These are phyloP conservation scores for Pomatostomus ruficeps DNA, from an alignment of 2,113 vertebrate genomes.

Conservation along the genomic window DNA sequence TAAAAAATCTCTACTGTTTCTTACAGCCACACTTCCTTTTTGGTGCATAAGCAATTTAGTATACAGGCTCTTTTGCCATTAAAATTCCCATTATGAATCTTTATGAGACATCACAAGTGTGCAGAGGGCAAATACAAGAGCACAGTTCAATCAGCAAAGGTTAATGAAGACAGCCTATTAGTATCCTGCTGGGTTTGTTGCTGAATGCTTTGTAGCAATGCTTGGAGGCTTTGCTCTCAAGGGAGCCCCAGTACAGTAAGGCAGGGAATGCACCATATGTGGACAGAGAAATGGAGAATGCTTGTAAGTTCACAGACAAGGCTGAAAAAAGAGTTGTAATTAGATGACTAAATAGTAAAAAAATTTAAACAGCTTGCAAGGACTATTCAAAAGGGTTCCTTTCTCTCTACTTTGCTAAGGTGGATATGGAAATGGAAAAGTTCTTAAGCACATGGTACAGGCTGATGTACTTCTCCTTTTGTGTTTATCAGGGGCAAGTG, in stretches of 20 bases:
- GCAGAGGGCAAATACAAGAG: not conserved
- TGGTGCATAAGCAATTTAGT: not conserved
- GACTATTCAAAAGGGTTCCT: not conserved
- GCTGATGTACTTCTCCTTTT: not conserved
- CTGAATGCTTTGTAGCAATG: not conserved
- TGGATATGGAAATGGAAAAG: not conserved
- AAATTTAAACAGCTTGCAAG: not conserved
- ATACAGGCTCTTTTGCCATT: not conserved
- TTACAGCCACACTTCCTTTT: not conserved
- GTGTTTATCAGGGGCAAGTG: not conserved
- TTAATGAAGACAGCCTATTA: constrained; percentile 23
- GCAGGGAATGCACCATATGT: not conserved
- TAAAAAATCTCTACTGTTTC: not conserved
- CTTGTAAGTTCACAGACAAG: not conserved
- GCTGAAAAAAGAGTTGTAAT: not conserved
- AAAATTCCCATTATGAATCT: not conserved
- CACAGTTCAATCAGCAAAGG: not conserved
- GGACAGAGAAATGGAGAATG: not conserved
- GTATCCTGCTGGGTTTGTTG: constrained; percentile 1
- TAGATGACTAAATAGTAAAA: not conserved
- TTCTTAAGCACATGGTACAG: not conserved
- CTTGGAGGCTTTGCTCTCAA: not conserved
- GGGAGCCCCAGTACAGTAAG: not conserved
- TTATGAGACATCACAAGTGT: not conserved
- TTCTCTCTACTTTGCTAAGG: not conserved